Evolutionary conservation across 2,797 vertebrate species (phyloP).

Genomic region (Gila robusta): DNA sequence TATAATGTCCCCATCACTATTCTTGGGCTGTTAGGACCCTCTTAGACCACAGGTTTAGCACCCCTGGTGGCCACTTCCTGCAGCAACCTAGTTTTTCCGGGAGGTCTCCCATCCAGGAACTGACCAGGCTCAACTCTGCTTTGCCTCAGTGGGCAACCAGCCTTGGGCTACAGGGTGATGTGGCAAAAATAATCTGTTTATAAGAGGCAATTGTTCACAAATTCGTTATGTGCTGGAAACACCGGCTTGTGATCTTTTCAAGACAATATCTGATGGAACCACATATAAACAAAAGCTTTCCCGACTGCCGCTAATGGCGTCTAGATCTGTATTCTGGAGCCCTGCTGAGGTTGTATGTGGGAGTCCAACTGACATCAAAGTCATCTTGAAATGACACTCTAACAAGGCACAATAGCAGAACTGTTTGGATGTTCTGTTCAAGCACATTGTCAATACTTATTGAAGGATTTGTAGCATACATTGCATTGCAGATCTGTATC

Average conservation of each 20-base stretch:
- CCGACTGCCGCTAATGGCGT: neutral
- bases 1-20: too few species aligned
- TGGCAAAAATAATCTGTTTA: neutral
- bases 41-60: too few species aligned
- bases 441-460: slow-evolving; percentile 46
- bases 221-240: neutral
- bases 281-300: neutral
- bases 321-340: slow-evolving; percentile 28
- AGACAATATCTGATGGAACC: neutral
- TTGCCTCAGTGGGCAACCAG: neutral
- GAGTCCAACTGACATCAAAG: slow-evolving; percentile 32
- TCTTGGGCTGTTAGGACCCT: too few species aligned
- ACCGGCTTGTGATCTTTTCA: neutral
- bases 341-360: slow-evolving; percentile 6
- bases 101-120: too few species aligned
- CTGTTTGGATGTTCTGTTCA: slow-evolving; percentile 11
- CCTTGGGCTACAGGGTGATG: too few species aligned
- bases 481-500: slow-evolving; percentile 44
- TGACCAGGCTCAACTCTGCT: neutral
- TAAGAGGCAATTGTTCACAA: neutral
- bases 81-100: too few species aligned
- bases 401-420: neutral
- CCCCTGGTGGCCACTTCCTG: too few species aligned
- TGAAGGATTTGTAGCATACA: neutral
- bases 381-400: slow-evolving; percentile 22